phyloP scores from a whole-genome alignment of 2,797 vertebrate species.

The Aselliscus stoliczkanus region DNA sequence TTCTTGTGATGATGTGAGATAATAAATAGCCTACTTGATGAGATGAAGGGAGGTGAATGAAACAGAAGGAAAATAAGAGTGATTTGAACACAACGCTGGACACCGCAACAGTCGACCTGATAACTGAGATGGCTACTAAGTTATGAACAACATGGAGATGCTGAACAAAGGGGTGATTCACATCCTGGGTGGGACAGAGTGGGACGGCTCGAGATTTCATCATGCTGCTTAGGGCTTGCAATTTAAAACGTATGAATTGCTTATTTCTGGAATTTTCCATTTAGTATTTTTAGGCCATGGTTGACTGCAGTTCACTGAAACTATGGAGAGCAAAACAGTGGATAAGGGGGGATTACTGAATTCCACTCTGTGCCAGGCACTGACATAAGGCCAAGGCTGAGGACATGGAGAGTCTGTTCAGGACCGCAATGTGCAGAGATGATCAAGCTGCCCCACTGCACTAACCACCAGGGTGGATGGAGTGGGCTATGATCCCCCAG shows the following conservation, averaged over 20 bases:
- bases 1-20: background rate
- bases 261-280: background rate
- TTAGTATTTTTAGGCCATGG: background rate
- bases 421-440: background rate
- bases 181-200: background rate
- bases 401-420: background rate
- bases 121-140: background rate
- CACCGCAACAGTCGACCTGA: background rate
- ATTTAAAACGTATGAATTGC: background rate
- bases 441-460: background rate
- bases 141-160: background rate
- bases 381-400: background rate
- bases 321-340: no score
- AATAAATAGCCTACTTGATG: fast-evolving
- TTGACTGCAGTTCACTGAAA: no score
- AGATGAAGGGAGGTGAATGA: background rate
- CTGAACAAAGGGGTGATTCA: background rate
- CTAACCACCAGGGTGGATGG: background rate
- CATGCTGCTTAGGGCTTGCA: background rate
- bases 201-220: background rate
- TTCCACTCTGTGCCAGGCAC: background rate
- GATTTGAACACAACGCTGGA: no score
- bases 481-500: background rate
- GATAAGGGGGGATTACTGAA: no score
- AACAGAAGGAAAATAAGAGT: background rate